These are phyloP conservation scores for Heliconius hortense DNA, from an alignment of 2,888 invertebrate species.

Conservation along the genomic window DNA sequence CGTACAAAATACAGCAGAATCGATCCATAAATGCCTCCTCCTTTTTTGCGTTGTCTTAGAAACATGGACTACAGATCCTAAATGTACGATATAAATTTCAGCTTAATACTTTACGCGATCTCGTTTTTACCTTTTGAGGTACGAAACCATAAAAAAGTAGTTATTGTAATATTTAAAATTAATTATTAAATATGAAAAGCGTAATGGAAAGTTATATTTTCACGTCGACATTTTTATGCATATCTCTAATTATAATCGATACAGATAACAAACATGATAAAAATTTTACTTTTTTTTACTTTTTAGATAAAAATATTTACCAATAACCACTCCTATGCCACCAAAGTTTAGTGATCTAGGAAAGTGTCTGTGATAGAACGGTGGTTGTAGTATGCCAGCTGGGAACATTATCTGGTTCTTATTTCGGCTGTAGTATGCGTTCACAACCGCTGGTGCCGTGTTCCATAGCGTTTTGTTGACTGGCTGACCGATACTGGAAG, in stretches of 20 bases:
- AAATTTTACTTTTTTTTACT: background rate
- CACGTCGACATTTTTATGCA: too few relatives aligned
- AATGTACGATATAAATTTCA: too few relatives aligned
- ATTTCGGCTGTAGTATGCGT: conserved; percentile 97
- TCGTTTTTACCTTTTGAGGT: too few relatives aligned
- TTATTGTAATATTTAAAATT: too few relatives aligned
- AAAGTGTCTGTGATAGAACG: conserved; percentile 94
- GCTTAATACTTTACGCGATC: too few relatives aligned
- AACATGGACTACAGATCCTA: too few relatives aligned
- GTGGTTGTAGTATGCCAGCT: conserved; percentile 96
- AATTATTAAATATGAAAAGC: too few relatives aligned
- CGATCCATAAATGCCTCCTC: too few relatives aligned
- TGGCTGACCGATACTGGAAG: conserved; percentile 82
- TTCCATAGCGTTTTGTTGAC: conserved; percentile 93
- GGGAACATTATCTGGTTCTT: conserved; percentile 98
- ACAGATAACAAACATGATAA: background rate
- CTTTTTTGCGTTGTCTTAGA: too few relatives aligned
- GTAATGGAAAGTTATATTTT: too few relatives aligned
- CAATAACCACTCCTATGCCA: conserved; percentile 95
- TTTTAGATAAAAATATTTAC: conserved; percentile 46
- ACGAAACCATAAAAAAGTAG: too few relatives aligned
- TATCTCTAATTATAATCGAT: background rate
- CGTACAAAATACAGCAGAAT: too few relatives aligned
- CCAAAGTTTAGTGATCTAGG: conserved; percentile 92
- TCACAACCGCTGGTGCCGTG: conserved; percentile 94